Evolutionary conservation across 35 echinoderm and acorn worm species (phyloP), one percentile per base, ranked within the genome.

Genomic region (Heliocidaris erythrogramma): DNA sequence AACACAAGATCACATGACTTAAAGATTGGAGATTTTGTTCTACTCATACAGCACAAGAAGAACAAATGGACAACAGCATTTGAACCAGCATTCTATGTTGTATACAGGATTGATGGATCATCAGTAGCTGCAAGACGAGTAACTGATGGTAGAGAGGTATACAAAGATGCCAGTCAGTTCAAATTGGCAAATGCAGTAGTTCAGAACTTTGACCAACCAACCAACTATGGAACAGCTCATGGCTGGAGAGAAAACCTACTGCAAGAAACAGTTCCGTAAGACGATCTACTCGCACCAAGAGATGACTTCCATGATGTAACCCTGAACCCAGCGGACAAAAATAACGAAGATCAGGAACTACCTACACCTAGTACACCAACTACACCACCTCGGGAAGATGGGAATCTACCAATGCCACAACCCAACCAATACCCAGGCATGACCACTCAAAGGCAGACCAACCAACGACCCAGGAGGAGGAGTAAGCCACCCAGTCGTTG

Each of bases 31-130:
- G 96, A 96, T 48, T 96, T 92, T 48, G 93, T 95, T 24, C 86
- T 95, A 85, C 90, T 96, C 14, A 96, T 91, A 86, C 94, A 96
- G 35, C 13, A 88, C 52, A 96, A 95, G 32, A 93, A 49, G 32
- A 97, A 88, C 91, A 97, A 97, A 86, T 95, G 96, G 96, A 89
- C 94, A 12, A 95, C 94, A 47, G 94, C 94, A 49, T 97, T 94
- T 90, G 94, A 97, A 94, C 94, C 96, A 85, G 96, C 95, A 91
- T 97, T 97, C 89, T 97, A 97, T 49, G 71, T 96, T 30, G 49
- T 97, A 24, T 96, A 97, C 88, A 27, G 94, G 5, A 94, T 95
- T 29, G 94, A 95, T 59, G 93, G 88, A 60, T 97, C 95, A 94
- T 95, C 95, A 14, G 92, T 97, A 17, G 95, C 92, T 65, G 95